Evolutionary conservation across 2,888 invertebrate species (phyloP), one percentile per base, ranked within the genome.

Genomic region (Aporophyla nigra): DNA sequence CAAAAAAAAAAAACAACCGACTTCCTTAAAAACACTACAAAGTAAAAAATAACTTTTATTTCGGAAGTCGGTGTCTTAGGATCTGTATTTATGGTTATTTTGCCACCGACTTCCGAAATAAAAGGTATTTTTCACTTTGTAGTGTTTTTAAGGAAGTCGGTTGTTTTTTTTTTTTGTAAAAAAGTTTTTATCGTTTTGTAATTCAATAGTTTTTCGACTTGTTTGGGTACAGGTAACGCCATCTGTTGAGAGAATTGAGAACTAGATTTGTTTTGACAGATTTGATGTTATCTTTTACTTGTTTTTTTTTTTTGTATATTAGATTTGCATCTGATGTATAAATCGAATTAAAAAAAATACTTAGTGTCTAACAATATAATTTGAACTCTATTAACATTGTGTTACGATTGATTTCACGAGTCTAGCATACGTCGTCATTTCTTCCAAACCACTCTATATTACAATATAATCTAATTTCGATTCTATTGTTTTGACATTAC

Each of bases 241-340:
- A 77, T 76, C 77, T 77, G 33, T 69, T 53, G 63, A 53, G 14
- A 0, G 46, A 33, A 46, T 27, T 46, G 4, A 27, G 43, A 59
- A 51, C 16, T 71, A 27, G 10, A 19, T 27, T 58, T 56, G 7
- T 6, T 24, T 24, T 14, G 14, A 14, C 56, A 24, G 24, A 56
- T 56, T 54, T 24, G 56, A 24, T 56, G 24, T 5, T n/a, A n/a
- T n/a, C n/a, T n/a, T n/a, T n/a, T n/a, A n/a, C n/a, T n/a, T n/a
- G n/a, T n/a, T n/a, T n/a, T n/a, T n/a, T n/a, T n/a, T n/a, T n/a
- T n/a, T n/a, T n/a, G n/a, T n/a, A n/a, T n/a, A n/a, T n/a, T n/a
- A n/a, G 10, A 9, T 5, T 54, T 12, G n/a, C n/a, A 56, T 24
- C n/a, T 12, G 5, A 54, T 6, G 4, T 24, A 24, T 14, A 24